Evolutionary conservation across 2,888 invertebrate species (phyloP).

Genomic region (Drosophila robusta): DNA sequence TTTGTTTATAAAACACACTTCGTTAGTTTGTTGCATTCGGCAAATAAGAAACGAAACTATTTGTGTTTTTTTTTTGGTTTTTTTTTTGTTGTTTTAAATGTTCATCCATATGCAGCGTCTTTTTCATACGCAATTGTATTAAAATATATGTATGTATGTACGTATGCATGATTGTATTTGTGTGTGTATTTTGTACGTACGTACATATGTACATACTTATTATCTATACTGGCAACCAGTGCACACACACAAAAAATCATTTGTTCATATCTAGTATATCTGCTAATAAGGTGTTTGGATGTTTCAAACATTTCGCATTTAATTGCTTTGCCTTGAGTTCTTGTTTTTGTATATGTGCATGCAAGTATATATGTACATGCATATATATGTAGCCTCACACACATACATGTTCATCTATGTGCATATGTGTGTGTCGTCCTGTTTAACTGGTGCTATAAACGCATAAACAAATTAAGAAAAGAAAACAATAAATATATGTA

Average conservation of each 20-base stretch:
- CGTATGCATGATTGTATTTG: conserved; percentile 1
- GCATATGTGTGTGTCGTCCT: conserved; percentile 31
- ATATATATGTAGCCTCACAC: not conserved
- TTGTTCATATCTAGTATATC: conserved; percentile 42
- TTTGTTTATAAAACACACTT: conserved; percentile 61
- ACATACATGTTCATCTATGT: conserved; percentile 2
- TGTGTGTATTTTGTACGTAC: conserved; percentile 11
- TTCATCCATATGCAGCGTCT: conserved; percentile 22
- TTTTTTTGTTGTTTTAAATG: conserved; percentile 25
- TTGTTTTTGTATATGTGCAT: conserved; percentile 6
- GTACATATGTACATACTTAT: conserved; percentile 21
- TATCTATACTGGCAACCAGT: conserved; percentile 45
- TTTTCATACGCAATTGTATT: conserved; percentile 37
- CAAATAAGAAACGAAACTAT: conserved; percentile 19
- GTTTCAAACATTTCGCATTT: conserved; percentile 49
- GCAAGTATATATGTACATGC: conserved; percentile 2
- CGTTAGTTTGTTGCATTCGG: conserved; percentile 9
- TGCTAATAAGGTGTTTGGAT: conserved; percentile 44
- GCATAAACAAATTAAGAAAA: conserved; percentile 37
- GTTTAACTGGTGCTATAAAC: conserved; percentile 32
- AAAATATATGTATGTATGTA: conserved; percentile 17
- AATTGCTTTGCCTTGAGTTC: conserved; percentile 47
- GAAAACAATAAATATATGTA: not conserved
- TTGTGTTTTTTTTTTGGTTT: conserved; percentile 12
- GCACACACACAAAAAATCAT: conserved; percentile 20